Percentiles rank a stretch among this genome's conserved stretches.
Conservation (phyloP, 2,888 invertebrate species). For the Temnothorax unifasciatus region DNA sequence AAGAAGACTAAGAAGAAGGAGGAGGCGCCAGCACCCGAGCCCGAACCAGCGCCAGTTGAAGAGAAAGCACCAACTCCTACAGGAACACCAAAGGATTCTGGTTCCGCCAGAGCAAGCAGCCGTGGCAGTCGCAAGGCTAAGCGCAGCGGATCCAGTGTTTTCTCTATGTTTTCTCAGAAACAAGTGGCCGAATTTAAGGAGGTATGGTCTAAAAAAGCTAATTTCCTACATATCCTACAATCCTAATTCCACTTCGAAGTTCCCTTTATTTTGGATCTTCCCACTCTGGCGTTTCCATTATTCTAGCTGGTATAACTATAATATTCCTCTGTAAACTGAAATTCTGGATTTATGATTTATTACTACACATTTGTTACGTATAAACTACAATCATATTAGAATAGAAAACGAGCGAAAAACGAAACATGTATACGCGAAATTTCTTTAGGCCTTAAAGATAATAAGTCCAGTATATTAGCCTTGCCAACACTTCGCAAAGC, state of each 20-base stretch:
- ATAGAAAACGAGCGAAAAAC: background rate
- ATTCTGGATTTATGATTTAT: background rate
- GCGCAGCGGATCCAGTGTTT: slow-evolving; percentile 97
- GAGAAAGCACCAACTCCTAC: slow-evolving; percentile 87
- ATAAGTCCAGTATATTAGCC: background rate
- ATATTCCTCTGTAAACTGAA: background rate
- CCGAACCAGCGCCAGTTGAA: slow-evolving; percentile 90
- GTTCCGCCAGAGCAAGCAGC: slow-evolving; percentile 91
- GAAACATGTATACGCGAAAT: no score
- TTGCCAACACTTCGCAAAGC: background rate
- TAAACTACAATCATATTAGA: background rate
- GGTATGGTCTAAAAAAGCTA: slow-evolving; percentile 86
- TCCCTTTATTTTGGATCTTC: background rate
- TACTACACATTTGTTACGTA: background rate
- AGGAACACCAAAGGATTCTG: slow-evolving; percentile 87
- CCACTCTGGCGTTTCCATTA: background rate
- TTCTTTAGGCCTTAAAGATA: background rate
- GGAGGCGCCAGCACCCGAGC: slow-evolving; percentile 91
- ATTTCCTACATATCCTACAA: background rate
- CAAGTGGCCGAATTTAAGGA: slow-evolving; percentile 99
- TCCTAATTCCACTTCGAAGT: background rate
- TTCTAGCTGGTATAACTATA: background rate
- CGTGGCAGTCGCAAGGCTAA: slow-evolving; percentile 94
- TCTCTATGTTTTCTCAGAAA: slow-evolving; percentile 98
- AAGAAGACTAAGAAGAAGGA: slow-evolving; percentile 91